These are phyloP conservation scores for Cyphomyrmex costatus DNA, from an alignment of 1,140 invertebrate genomes.

Conservation along the genomic window DNA sequence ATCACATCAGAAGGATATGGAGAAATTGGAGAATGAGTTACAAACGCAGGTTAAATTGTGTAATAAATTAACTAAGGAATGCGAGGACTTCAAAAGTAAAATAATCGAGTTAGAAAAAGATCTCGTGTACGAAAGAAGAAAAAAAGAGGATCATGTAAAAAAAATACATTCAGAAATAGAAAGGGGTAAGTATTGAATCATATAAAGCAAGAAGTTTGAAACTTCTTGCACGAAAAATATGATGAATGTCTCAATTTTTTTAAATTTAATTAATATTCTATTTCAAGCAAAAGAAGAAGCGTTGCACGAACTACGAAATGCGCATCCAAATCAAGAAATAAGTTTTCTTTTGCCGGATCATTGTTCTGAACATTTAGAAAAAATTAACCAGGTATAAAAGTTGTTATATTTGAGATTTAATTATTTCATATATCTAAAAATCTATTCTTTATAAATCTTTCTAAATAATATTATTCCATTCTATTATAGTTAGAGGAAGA, in stretches of 20 bases:
- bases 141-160: slow-evolving; percentile 79
- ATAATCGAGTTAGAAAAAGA: slow-evolving; percentile 83
- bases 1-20: slow-evolving; percentile 73
- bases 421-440: slow-evolving; percentile 28
- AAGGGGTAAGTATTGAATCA: slow-evolving; percentile 72
- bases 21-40: slow-evolving; percentile 78
- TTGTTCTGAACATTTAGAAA: slow-evolving; percentile 83
- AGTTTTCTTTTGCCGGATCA: slow-evolving; percentile 81
- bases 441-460: background rate
- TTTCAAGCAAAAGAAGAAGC: slow-evolving; percentile 83
- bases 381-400: slow-evolving; percentile 80
- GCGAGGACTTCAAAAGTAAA: slow-evolving; percentile 78
- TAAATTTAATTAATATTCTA: slow-evolving; percentile 30
- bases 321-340: slow-evolving; percentile 82
- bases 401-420: slow-evolving; percentile 32
- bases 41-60: slow-evolving; percentile 77
- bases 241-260: slow-evolving; percentile 15
- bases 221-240: background rate
- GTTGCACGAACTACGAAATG: slow-evolving; percentile 81
- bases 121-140: slow-evolving; percentile 78
- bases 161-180: slow-evolving; percentile 83
- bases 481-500: slow-evolving; percentile 79
- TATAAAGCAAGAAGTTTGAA: slow-evolving; percentile 14
- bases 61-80: slow-evolving; percentile 78
- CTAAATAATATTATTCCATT: slow-evolving; percentile 35